phyloP scores from a whole-genome alignment of 2,888 invertebrate genomes.

The Pemphredon lugubris region DNA sequence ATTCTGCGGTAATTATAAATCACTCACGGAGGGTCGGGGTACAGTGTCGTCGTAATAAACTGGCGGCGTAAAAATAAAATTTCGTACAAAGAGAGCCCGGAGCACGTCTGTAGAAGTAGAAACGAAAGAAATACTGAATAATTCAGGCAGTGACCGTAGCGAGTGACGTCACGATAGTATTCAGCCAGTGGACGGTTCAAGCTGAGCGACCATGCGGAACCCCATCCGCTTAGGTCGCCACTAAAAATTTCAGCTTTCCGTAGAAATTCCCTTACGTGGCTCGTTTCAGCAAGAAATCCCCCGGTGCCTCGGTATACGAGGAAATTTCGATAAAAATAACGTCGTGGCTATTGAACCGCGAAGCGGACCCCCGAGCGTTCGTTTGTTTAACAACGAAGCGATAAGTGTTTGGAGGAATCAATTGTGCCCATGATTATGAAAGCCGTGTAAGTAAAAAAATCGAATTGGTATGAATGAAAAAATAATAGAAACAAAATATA shows the following conservation, averaged over 20 bases:
- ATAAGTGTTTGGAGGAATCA: too few species aligned
- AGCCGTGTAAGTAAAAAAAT: too few species aligned
- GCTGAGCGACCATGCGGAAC: constrained; percentile 79
- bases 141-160: constrained; percentile 79
- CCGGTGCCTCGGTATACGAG: too few species aligned
- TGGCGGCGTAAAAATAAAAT: background rate
- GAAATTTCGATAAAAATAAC: too few species aligned
- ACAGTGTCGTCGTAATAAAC: background rate
- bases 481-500: too few species aligned
- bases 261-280: constrained; percentile 45
- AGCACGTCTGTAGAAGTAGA: constrained; percentile 47
- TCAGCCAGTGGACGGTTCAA: constrained; percentile 77
- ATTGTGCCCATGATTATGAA: too few species aligned
- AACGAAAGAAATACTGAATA: constrained; percentile 72
- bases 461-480: too few species aligned
- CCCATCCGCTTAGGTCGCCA: constrained; percentile 72
- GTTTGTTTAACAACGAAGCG: too few species aligned
- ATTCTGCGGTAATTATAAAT: too few species aligned
- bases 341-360: too few species aligned
- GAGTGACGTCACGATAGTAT: constrained; percentile 77
- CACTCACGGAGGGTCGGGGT: too few species aligned
- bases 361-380: too few species aligned
- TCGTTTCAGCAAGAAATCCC: constrained; percentile 26
- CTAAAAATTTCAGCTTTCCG: constrained; percentile 66
- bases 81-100: background rate